Base-by-base conservation (phyloP, 2,113 vertebrate genomes). In the Saimiri boliviensis region DNA sequence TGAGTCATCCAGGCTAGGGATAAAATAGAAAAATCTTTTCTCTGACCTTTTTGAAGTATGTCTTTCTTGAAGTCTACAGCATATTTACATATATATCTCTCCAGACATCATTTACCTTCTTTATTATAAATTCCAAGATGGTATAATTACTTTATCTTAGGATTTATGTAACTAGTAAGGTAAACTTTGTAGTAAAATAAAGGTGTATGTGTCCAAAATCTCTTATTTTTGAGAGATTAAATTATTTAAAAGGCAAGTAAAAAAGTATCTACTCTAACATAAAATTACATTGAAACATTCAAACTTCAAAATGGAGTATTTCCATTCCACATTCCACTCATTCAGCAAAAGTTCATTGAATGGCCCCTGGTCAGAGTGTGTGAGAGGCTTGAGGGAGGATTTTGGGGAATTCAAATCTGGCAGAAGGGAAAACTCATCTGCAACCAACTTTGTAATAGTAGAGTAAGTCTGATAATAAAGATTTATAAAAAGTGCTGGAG, bases 41-140 rank as follows among this genome's bases (percentile, higher is more conserved):
- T 85, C 68, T 68, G 87, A 95, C 90, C 45, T 68, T 85, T 58
- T 74, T 68, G 25, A 94, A 83, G 14, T 92, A 14, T 14, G 23
- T 60, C 93, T 95, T 95, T 79, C 52, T 76, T 97, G 20, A 96
- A 94, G 30, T 86, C 86, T 79, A 42, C 30, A 92, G 21, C 77
- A 66, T 47, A 66, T 88, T 17, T 63, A 25, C 14, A 52, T 84
- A 6, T n/a, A 52, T 52, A 35, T 73, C 42, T 74, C 35, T 52
- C 40, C 74, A 66, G 35, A 83, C 11, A 54, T 91, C 91, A 32
- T 91, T 42, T 77, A n/a, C 21, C 58, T 95, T 49, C 30, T 91
- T 52, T 80, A 3, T 77, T 86, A 74, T 20, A 96, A 81, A 94
- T 89, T 96, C 7, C 23, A 89, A 88, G 8, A 49, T 54, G 63